Evolutionary conservation across 2,113 vertebrate genomes (phyloP).

Genomic region (Gymnobelideus leadbeateri): DNA sequence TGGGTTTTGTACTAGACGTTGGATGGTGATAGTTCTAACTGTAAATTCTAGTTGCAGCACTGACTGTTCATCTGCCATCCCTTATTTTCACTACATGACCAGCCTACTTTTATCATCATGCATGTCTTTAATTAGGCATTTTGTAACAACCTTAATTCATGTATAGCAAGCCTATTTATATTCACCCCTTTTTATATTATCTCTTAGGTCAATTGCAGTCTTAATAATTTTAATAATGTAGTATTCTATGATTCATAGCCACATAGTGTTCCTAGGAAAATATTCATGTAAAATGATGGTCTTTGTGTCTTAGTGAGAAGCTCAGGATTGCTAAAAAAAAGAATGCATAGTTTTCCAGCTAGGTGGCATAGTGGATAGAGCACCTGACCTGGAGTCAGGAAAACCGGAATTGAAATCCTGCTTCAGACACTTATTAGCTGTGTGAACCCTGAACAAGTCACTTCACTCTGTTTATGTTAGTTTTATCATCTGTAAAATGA

Average conservation of each 20-base stretch:
- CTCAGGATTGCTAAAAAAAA: not conserved
- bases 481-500: not conserved
- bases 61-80: not conserved
- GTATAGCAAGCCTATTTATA: not conserved
- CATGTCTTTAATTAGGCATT: not conserved
- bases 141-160: not conserved
- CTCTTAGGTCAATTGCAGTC: not conserved
- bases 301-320: not conserved
- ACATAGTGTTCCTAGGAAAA: not conserved
- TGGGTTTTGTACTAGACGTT: not conserved
- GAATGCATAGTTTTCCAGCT: not conserved
- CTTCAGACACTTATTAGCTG: not conserved
- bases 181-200: not conserved
- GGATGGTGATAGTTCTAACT: not conserved
- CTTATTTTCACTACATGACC: not conserved
- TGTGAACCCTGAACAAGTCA: not conserved
- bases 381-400: no score
- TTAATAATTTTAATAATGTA: not conserved
- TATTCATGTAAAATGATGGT: not conserved
- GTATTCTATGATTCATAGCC: not conserved
- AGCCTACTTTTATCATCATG: not conserved
- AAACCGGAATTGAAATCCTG: not conserved
- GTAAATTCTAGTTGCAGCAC: not conserved
- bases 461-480: not conserved
- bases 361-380: no score